These are phyloP conservation scores for Pseudochirops corinnae DNA, from an alignment of 2,797 vertebrate species.

Conservation along the genomic window DNA sequence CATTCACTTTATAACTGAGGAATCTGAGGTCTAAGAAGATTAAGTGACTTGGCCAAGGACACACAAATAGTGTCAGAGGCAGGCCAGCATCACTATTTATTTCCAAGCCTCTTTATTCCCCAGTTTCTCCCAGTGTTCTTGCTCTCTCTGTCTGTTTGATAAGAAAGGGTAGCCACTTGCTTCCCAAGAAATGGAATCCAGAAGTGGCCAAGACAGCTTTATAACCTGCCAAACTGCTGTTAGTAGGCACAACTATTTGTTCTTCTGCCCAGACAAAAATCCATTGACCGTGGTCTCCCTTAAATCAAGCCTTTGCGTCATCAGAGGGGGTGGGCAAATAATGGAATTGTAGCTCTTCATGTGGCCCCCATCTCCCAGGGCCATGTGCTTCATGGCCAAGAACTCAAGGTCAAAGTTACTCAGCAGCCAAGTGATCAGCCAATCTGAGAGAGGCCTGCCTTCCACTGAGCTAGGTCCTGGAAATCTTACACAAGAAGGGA, in stretches of 20 bases:
- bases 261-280: constrained; percentile 69
- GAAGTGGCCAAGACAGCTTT: constrained; percentile 67
- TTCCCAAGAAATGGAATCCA: constrained; percentile 28
- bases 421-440: constrained; percentile 53
- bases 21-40: background rate
- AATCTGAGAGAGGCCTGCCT: constrained; percentile 11
- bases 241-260: constrained; percentile 78
- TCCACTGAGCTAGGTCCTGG: background rate
- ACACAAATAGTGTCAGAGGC: background rate
- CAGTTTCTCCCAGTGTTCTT: background rate
- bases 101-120: background rate
- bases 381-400: constrained; percentile 66
- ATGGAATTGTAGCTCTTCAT: constrained; percentile 54
- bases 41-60: background rate
- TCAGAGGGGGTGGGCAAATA: constrained; percentile 69
- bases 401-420: constrained; percentile 73
- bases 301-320: constrained; percentile 70
- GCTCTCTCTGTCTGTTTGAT: background rate
- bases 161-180: constrained; percentile 1
- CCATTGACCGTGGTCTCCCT: constrained; percentile 73
- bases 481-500: background rate
- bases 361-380: constrained; percentile 52
- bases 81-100: background rate
- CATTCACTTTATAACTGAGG: background rate
- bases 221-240: constrained; percentile 60